Conservation (phyloP, 2,113 vertebrate species). For the Thunnus maccoyii region DNA sequence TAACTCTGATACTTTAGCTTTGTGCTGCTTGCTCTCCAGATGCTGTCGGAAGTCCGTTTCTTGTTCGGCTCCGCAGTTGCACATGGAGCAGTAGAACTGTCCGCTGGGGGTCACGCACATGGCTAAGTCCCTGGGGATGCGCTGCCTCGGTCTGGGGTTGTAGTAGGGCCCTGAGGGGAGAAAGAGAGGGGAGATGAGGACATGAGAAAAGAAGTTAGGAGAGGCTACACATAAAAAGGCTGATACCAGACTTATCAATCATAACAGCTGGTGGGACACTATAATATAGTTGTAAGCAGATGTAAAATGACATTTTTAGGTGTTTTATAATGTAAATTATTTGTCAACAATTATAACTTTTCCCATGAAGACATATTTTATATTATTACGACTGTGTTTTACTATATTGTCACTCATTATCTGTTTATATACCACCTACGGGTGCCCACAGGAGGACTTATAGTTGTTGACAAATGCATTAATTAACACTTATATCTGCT, state of each 20-base stretch:
- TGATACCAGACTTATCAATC: neutral
- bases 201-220: neutral
- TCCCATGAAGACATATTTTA: too few relatives aligned
- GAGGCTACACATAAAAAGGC: neutral
- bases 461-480: too few relatives aligned
- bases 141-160: constrained; percentile 94
- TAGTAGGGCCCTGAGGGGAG: constrained; percentile 91
- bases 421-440: too few relatives aligned
- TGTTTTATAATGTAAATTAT: too few relatives aligned
- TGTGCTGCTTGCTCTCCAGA: constrained; percentile 98
- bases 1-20: constrained; percentile 96
- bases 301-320: too few relatives aligned
- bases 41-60: constrained; percentile 96
- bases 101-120: constrained; percentile 99
- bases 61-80: constrained; percentile 94
- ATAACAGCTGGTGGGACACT: neutral
- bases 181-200: neutral
- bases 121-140: constrained; percentile 95
- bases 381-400: too few relatives aligned
- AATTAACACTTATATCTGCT: too few relatives aligned
- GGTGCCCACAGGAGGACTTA: too few relatives aligned
- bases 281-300: neutral
- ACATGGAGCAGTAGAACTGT: constrained; percentile 99
- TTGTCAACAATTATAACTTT: too few relatives aligned
- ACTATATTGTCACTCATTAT: too few relatives aligned